These are phyloP conservation scores for Acridotheres tristis DNA, from an alignment of 2,797 vertebrate genomes.

Conservation along the genomic window DNA sequence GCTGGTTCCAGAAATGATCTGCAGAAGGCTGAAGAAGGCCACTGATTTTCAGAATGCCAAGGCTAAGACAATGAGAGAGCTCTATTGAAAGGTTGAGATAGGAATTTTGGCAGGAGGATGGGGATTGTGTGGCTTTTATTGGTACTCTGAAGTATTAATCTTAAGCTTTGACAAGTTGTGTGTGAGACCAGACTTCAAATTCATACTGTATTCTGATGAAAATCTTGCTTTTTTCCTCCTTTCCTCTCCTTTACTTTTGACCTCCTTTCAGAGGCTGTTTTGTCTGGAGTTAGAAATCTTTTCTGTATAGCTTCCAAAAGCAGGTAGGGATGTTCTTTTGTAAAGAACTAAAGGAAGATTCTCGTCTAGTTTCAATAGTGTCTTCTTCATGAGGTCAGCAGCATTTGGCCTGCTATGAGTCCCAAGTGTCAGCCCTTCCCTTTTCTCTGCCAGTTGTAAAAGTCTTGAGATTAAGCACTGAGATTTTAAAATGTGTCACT, in stretches of 20 bases:
- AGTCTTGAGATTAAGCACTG: not conserved
- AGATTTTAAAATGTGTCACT: not conserved
- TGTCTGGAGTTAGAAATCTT: slow-evolving; percentile 14
- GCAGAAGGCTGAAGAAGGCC: not conserved
- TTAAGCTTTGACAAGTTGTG: not conserved
- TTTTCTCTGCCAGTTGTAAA: not conserved
- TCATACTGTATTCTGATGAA: not conserved
- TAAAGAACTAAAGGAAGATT: not conserved
- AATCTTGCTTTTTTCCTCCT: slow-evolving; percentile 28
- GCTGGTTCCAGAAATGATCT: not conserved
- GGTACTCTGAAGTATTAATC: not conserved
- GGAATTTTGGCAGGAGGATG: not conserved
- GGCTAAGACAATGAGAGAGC: not conserved
- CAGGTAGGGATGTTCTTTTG: not conserved
- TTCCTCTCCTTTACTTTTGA: slow-evolving; percentile 15
- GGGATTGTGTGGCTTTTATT: not conserved
- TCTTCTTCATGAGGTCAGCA: not conserved
- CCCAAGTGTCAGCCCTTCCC: not conserved
- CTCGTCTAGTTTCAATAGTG: not conserved
- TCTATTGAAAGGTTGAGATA: not conserved
- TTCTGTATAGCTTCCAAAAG: not conserved
- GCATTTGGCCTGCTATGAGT: not conserved
- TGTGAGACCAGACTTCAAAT: slow-evolving; percentile 16
- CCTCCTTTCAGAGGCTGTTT: slow-evolving; percentile 21
- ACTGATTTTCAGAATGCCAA: not conserved